Evolutionary conservation across 2,888 invertebrate genomes (phyloP), one percentile per base, ranked within the genome.

Genomic region (Drosophila pseudotalamancana): DNA sequence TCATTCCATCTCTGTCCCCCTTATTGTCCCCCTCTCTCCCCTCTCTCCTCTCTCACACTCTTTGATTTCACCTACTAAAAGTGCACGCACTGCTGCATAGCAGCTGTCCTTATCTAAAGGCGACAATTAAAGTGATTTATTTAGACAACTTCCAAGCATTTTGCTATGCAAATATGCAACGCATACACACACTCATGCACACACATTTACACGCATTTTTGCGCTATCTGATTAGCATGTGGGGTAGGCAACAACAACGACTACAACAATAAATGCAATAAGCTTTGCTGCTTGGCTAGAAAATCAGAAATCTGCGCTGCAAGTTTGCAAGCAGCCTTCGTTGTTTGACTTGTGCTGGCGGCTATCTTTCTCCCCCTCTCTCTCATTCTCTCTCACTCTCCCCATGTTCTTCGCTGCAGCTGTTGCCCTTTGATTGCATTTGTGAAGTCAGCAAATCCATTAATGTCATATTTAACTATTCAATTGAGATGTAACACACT

Each of bases 41-140:
- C 16, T 9, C 16, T 11, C 16, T 11, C 16, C 16, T 1, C 14
- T 14, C 6, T 18, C 9, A 11, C 6, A 9, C 32, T 8, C 2
- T 59, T 23, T n/a, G 62, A 51, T 60, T 68, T 77, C 68, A 77
- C 72, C 67, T 68, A 68, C 61, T 72, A 72, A 68, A 59, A 72
- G 57, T 72, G 61, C 64, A 64, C 73, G 69, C 77, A 68, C 39
- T n/a, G n/a, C 42, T 34, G 50, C 23, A 16, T 37, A 12, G 37
- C 12, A 8, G 34, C 34, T 3, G 12, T 27, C 56, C 45, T 72
- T 71, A 75, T 79, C 71, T 71, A 64, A 70, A 73, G 68, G 72
- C 65, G 72, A 73, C 72, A 69, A 76, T 76, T 78, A 80, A 83
- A 76, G 70, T 83, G 82, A 82, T 83, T 82, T 82, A 82, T 78